Evolutionary conservation across 2,113 vertebrate genomes (phyloP), one percentile per base, ranked within the genome.

Genomic region (Nothocercus nigrocapillus): DNA sequence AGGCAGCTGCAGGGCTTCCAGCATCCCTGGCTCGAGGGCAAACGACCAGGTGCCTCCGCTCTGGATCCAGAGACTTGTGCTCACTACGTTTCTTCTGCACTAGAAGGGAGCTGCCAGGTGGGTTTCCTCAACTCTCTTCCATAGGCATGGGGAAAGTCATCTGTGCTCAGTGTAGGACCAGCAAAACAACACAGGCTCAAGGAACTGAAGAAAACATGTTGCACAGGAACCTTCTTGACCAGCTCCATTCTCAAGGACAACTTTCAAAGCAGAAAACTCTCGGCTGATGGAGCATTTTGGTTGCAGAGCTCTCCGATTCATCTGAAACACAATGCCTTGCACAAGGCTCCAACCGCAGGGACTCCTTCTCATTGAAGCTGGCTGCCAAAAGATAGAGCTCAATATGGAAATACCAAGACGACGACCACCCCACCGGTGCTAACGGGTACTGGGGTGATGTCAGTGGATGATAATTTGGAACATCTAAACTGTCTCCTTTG

Each of bases 11-110:
- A 11, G 74, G 85, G 94, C 93, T 94, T 84, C 77, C 93, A 82
- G 67, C 87, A 82, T 68, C 94, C 84, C 91, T 56, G 80, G 77
- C 95, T 93, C 32, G 20, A 83, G 90, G 96, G 93, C 81, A 93
- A 95, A 94, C 75, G 66, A 82, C 95, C 96, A 96, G 96, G 67
- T 97, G 95, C 94, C 82, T 94, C 89, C 45, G 9, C 76, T 93
- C 1, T 2, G 72, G 67, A 82, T 82, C 84, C 89, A 76, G 74
- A 66, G 89, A 17, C 81, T 87, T 21, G 81, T 47, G 42, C 30
- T 3, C 76, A 1, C 36, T 11, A 1, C 6, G 42, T 24, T 84
- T 66, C 95, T 89, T 32, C 94, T 79, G 44, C 80, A 87, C 91
- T 87, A 87, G 70, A 94, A 59, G 66, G 81, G 93, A 82, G 69